Evolutionary conservation across 2,797 vertebrate species (phyloP).

Genomic region (Phylloscopus collybita): DNA sequence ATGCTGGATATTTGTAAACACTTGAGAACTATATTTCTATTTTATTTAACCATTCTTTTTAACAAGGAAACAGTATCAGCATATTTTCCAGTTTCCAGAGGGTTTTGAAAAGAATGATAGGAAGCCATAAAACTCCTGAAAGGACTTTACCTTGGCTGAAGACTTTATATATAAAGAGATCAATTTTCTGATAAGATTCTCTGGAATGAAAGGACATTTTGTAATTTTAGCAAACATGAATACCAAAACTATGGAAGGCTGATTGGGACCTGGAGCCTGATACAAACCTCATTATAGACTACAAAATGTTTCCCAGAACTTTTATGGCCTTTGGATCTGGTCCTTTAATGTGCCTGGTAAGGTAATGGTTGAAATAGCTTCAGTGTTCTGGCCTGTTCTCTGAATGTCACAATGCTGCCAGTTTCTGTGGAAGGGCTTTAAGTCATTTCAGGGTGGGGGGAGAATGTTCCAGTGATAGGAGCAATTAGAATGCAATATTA

Average conservation of each 20-base stretch:
- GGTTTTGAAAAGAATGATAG: constrained; percentile 63
- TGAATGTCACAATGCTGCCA: background rate
- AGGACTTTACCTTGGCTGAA: constrained; percentile 67
- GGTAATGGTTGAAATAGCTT: constrained; percentile 42
- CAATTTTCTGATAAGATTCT: constrained; percentile 82
- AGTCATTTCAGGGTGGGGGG: rapidly evolving
- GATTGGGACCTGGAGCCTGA: constrained; percentile 4
- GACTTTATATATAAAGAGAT: constrained; percentile 72
- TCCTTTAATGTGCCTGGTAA: constrained; percentile 28
- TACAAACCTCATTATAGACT: constrained; percentile 52
- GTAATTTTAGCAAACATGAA: constrained; percentile 76
- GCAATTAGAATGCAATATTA: background rate
- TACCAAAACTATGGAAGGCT: constrained; percentile 55
- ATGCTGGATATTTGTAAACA: background rate
- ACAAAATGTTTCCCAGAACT: constrained; percentile 24
- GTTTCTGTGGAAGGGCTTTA: background rate
- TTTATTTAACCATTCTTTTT: constrained; percentile 46
- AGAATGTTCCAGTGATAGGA: background rate
- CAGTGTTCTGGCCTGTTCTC: background rate
- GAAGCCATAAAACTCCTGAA: constrained; percentile 58
- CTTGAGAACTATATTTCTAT: constrained; percentile 37
- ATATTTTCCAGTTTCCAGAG: constrained; percentile 69
- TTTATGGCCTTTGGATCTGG: constrained; percentile 25
- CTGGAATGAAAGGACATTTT: constrained; percentile 67
- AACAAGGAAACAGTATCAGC: constrained; percentile 63